A percentile compares a stretch with the other conserved stretches of the same genome.
phyloP scores from a whole-genome alignment of 37 sponge, comb jelly and placozoan genomes.

The Haliclona indistincta region DNA sequence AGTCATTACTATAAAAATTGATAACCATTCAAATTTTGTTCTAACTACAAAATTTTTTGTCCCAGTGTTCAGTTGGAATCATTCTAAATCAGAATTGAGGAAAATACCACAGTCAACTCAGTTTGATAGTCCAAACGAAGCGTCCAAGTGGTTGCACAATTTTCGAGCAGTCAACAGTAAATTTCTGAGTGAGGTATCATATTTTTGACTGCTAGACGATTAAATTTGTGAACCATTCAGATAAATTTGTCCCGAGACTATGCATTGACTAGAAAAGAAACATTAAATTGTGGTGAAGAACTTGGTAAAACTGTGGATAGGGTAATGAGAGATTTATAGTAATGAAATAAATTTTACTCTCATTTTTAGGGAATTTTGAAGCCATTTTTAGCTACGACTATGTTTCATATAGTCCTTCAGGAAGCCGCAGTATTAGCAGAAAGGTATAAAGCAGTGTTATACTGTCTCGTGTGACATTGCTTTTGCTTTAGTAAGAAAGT shows the following conservation, averaged over 20 bases:
- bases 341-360: not conserved
- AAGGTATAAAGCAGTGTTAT: no score
- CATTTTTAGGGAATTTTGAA: constrained; percentile 49
- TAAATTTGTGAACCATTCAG: constrained; percentile 13
- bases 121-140: constrained; percentile 62
- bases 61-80: constrained; percentile 59
- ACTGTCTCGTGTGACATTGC: not conserved
- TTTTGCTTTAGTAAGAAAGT: constrained; percentile 27
- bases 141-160: constrained; percentile 51
- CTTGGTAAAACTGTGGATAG: constrained; percentile 56
- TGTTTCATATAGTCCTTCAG: constrained; percentile 45
- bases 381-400: constrained; percentile 60
- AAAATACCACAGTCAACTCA: constrained; percentile 25
- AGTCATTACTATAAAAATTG: no score
- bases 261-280: constrained; percentile 55
- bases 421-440: constrained; percentile 25
- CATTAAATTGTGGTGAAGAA: constrained; percentile 22
- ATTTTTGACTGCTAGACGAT: not conserved
- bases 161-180: constrained; percentile 44
- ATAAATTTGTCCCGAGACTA: constrained; percentile 22
- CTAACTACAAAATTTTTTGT: not conserved
- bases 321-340: not conserved
- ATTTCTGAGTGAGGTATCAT: constrained; percentile 31
- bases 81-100: constrained; percentile 38
- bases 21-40: no score